These are phyloP conservation scores for Antennarius maculatus DNA, from an alignment of 2,797 vertebrate genomes.

Conservation along the genomic window DNA sequence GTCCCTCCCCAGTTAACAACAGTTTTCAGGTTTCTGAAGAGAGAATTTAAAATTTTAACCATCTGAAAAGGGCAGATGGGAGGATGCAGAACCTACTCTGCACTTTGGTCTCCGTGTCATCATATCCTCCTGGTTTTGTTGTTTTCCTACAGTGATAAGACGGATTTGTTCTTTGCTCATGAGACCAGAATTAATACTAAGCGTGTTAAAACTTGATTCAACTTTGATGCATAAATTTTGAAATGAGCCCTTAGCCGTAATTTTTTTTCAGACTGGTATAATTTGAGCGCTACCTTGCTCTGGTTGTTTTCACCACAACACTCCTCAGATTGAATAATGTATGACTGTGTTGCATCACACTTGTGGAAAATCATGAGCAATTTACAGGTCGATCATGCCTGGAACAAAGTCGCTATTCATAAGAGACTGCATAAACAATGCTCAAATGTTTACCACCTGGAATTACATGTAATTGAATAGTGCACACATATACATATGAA, in stretches of 20 bases:
- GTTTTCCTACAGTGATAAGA: constrained; percentile 26
- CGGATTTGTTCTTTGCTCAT: too few species aligned
- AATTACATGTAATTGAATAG: constrained; percentile 54
- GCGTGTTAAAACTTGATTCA: constrained; percentile 68
- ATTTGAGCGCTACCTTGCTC: not conserved
- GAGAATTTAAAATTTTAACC: not conserved
- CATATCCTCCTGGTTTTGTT: constrained; percentile 36
- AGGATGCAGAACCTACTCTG: constrained; percentile 30
- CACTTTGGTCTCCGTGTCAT: constrained; percentile 53
- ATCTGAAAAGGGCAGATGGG: constrained; percentile 17
- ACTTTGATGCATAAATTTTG: constrained; percentile 19
- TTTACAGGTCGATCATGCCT: constrained; percentile 26
- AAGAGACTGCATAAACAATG: constrained; percentile 38
- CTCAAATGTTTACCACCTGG: constrained; percentile 43
- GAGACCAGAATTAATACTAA: constrained; percentile 53
- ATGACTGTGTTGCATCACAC: constrained; percentile 27
- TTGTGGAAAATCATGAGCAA: constrained; percentile 33
- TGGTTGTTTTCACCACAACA: constrained; percentile 2
- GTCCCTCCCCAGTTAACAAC: not conserved
- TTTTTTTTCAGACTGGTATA: not conserved
- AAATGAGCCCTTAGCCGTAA: constrained; percentile 26
- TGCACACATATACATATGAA: constrained; percentile 64
- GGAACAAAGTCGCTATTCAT: constrained; percentile 39
- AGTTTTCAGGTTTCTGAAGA: constrained; percentile 16
- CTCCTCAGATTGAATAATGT: constrained; percentile 7